These are phyloP conservation scores for Drosophila truncata DNA, from an alignment of 1,140 invertebrate species.

Conservation along the genomic window DNA sequence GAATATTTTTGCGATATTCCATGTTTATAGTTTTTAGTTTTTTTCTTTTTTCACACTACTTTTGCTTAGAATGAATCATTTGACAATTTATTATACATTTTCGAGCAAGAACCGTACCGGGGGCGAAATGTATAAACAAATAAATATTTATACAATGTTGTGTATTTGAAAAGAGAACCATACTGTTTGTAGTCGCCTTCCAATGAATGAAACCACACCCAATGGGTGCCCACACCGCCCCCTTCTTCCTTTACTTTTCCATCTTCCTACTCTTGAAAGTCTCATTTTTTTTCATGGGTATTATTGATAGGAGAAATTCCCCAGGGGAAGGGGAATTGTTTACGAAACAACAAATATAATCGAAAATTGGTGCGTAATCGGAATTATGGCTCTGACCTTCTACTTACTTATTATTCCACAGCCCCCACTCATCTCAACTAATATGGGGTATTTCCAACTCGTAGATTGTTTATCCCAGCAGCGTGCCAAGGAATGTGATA, in stretches of 20 bases:
- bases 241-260: neutral
- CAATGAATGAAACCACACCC: constrained; percentile 40
- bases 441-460: constrained; percentile 4
- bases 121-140: constrained; percentile 32
- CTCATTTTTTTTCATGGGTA: neutral
- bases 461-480: constrained; percentile 6
- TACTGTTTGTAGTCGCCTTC: constrained; percentile 33
- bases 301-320: constrained; percentile 7
- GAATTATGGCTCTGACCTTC: constrained; percentile 5
- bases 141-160: constrained; percentile 47
- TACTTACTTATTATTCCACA: constrained; percentile 15
- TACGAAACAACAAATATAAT: constrained; percentile 20
- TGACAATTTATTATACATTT: constrained; percentile 37
- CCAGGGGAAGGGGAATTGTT: constrained; percentile 12
- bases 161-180: constrained; percentile 32
- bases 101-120: constrained; percentile 2
- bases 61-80: constrained; percentile 41
- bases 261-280: constrained; percentile 1
- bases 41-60: constrained; percentile 15
- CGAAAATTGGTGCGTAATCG: constrained; percentile 14
- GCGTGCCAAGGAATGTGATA: neutral
- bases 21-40: neutral
- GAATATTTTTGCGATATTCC: constrained; percentile 42
- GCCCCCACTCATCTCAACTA: constrained; percentile 11
- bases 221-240: constrained; percentile 7